Percentiles rank a stretch among this genome's conserved stretches.
phyloP scores from a whole-genome alignment of 2,113 vertebrate genomes.

The Scytalopus superciliaris region DNA sequence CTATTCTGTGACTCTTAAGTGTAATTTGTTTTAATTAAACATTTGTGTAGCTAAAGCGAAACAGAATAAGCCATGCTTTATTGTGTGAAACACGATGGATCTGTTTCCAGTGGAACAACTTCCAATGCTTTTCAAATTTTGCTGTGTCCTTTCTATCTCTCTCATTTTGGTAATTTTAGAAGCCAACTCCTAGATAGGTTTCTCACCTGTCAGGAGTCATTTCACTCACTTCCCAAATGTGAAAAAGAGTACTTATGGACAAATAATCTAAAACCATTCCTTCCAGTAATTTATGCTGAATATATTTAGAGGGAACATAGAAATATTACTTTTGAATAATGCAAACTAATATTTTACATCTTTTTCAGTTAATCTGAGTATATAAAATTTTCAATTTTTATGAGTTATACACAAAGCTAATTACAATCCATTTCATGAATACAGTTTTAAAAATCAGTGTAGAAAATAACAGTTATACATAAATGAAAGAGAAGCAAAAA shows the following conservation, averaged over 20 bases:
- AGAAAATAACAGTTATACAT: conserved; percentile 61
- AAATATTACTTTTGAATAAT: conserved; percentile 53
- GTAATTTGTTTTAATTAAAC: conserved; percentile 19
- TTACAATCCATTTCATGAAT: conserved; percentile 57
- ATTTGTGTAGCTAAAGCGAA: not conserved
- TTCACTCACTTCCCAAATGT: conserved; percentile 39
- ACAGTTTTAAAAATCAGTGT: conserved; percentile 68
- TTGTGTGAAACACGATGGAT: not conserved
- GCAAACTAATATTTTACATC: conserved; percentile 55
- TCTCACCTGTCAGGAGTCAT: not conserved
- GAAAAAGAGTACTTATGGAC: conserved; percentile 22
- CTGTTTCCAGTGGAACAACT: not conserved
- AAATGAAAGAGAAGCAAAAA: conserved; percentile 60
- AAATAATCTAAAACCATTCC: not conserved
- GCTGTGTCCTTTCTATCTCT: not conserved
- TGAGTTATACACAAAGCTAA: conserved; percentile 66
- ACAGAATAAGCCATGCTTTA: not conserved
- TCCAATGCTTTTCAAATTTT: not conserved
- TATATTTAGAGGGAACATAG: conserved; percentile 27
- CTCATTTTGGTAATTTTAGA: conserved; percentile 2
- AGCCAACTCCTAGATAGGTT: not conserved
- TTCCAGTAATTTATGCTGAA: conserved; percentile 31
- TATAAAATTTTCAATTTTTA: conserved; percentile 50
- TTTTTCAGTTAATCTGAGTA: conserved; percentile 53
- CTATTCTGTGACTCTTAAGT: not conserved